Evolutionary conservation across 2,797 vertebrate species (phyloP).

Genomic region (Rhynchonycteris naso): DNA sequence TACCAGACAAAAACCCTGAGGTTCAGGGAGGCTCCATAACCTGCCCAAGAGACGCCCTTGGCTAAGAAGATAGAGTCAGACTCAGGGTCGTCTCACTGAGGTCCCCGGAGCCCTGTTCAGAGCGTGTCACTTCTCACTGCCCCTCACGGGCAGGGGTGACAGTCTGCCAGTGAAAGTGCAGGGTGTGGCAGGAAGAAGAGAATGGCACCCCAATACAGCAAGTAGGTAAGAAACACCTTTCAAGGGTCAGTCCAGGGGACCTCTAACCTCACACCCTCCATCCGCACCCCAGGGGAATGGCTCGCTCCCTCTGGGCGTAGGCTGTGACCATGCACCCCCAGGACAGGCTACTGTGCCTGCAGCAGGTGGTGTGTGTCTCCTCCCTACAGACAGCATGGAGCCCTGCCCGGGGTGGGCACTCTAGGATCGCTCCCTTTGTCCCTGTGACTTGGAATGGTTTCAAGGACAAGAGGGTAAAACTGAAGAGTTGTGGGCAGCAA

Average conservation of each 20-base stretch:
- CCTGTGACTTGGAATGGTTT: neutral
- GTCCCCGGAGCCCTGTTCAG: neutral
- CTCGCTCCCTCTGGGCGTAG: neutral
- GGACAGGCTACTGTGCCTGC: neutral
- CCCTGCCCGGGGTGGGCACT: neutral
- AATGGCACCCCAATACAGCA: neutral
- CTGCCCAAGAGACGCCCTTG: neutral
- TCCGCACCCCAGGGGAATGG: neutral
- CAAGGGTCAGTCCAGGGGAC: neutral
- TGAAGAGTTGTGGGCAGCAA: neutral
- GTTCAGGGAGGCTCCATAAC: neutral
- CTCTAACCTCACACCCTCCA: neutral
- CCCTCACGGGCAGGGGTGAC: fast-evolving
- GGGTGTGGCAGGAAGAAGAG: no score
- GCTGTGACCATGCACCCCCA: fast-evolving
- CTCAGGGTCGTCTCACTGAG: neutral
- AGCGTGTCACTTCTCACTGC: no score
- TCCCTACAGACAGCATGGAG: neutral
- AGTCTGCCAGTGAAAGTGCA: neutral
- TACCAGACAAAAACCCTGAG: neutral
- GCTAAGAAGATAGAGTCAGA: neutral
- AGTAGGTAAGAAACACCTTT: neutral
- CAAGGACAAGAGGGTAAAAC: neutral
- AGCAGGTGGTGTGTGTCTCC: neutral
- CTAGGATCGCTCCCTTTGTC: neutral